phyloP scores from a whole-genome alignment of 2,888 invertebrate species.

The Trichacis sp. region DNA sequence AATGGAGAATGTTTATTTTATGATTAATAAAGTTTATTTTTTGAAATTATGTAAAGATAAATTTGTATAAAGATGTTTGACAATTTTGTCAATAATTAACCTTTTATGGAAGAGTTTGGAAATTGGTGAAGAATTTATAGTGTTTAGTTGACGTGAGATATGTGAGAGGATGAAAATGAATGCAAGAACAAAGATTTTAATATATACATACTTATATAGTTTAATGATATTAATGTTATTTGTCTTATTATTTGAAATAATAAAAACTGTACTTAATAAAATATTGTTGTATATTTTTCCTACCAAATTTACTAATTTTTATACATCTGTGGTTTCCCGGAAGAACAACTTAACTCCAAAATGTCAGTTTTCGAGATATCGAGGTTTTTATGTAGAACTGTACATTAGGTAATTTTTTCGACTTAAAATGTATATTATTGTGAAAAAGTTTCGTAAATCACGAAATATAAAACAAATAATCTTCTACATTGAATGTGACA shows the following conservation, averaged over 20 bases:
- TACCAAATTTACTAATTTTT: too few relatives aligned
- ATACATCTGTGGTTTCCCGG: too few relatives aligned
- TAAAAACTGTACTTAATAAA: conserved; percentile 7
- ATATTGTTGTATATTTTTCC: neutral
- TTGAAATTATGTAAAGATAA: neutral
- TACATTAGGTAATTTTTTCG: too few relatives aligned
- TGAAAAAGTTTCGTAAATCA: too few relatives aligned
- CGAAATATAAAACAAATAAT: too few relatives aligned
- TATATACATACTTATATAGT: conserved; percentile 35
- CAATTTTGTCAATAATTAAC: neutral
- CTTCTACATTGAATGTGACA: too few relatives aligned
- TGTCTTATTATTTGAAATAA: conserved; percentile 26
- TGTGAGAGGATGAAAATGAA: conserved; percentile 14
- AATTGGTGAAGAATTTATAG: conserved; percentile 2
- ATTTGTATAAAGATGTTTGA: neutral
- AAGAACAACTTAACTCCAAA: too few relatives aligned
- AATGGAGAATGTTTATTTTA: neutral
- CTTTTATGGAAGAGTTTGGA: neutral
- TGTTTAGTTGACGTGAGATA: neutral
- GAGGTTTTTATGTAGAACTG: too few relatives aligned
- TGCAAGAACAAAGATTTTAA: conserved; percentile 42
- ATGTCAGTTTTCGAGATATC: too few relatives aligned
- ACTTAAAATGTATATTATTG: too few relatives aligned
- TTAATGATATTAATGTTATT: conserved; percentile 33
- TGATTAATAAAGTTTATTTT: conserved; percentile 1